Conservation (phyloP, 2,888 invertebrate genomes). For the Spilarctia lutea region DNA sequence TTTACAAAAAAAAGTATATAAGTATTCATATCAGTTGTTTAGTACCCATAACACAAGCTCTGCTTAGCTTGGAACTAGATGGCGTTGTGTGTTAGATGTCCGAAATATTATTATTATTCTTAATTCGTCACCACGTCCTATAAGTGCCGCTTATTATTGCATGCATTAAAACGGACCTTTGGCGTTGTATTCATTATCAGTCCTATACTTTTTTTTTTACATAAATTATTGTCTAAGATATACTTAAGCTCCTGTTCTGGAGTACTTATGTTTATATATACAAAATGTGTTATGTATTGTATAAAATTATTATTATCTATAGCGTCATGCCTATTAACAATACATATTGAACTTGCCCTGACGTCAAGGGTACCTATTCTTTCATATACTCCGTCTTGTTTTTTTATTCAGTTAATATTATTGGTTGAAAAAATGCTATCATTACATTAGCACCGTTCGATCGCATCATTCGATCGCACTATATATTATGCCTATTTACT, state of each 20-base stretch:
- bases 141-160: no score
- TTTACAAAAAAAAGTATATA: no score
- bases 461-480: neutral
- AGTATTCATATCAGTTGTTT: no score
- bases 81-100: no score
- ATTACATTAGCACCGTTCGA: neutral
- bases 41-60: no score
- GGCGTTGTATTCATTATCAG: no score
- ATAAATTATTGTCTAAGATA: neutral
- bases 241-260: neutral
- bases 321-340: neutral
- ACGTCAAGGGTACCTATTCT: neutral
- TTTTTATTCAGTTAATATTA: neutral
- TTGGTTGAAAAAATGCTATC: neutral
- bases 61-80: no score
- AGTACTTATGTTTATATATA: neutral
- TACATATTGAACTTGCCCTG: neutral
- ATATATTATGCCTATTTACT: no score
- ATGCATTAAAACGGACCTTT: no score
- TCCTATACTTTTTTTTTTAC: neutral
- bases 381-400: neutral
- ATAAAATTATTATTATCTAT: neutral
- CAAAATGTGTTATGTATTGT: neutral
- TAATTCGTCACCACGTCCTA: no score
- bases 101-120: no score